Base-by-base conservation (phyloP, 1,140 invertebrate genomes). In the Drosophila ananassae region DNA sequence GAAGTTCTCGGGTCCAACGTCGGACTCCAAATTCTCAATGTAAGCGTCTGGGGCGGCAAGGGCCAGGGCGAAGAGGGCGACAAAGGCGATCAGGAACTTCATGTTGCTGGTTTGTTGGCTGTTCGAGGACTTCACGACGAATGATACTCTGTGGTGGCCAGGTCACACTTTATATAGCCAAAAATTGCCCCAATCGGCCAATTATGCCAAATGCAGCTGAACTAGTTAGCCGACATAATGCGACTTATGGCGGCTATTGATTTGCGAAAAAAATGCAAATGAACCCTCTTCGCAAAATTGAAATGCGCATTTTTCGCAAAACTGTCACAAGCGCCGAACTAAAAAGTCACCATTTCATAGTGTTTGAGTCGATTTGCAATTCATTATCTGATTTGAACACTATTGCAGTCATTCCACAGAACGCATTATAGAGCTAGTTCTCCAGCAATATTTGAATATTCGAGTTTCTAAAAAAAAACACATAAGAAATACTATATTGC, bases 31-130 rank as follows among this genome's bases (percentile, higher is more conserved):
- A 25, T 0, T 10, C 7, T 47, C 44, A 6, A 47, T 22, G 44
- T 0, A 2, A 21, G 21, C 44, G 1, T 47, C 44, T 3, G 37
- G 37, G 10, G 21, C 47, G n/a, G 77, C 77, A 21, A 76, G 17
- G 8, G 77, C 77, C 60, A 80, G 4, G 58, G 90, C 87, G 74
- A 90, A 81, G 57, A 91, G 80, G 52, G 85, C 84, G n/a, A 79
- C 67, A 47, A 89, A 79, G 34, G 87, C 84, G 47, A 89, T 77
- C 51, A 68, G 73, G 79, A 89, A 89, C 74, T 89, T 89, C 83
- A 89, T 89, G 60, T 41, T 72, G 64, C 46, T 72, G 44, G 25
- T 51, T 46, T 39, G 51, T 69, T 69, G 30, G 30, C n/a, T 68
- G 30, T 24, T 56, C 66, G 66, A 34, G 68, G 30, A 69, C 39